Conservation (phyloP, 1,140 invertebrate species). For the Musca domestica region DNA sequence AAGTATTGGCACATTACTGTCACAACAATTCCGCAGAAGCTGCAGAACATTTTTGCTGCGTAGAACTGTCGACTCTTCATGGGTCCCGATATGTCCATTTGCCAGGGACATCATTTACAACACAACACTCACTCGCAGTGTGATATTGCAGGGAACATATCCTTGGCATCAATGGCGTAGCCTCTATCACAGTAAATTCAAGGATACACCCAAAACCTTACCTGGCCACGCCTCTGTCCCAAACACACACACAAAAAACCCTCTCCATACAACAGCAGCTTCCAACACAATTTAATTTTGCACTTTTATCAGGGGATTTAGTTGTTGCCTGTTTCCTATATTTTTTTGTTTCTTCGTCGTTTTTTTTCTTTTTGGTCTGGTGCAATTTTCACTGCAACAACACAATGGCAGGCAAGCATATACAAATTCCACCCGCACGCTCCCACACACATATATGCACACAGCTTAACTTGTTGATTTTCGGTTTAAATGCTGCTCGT, state of each 20-base stretch:
- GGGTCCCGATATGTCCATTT: neutral
- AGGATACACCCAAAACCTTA: too few species aligned
- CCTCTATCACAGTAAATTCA: too few species aligned
- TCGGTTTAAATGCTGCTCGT: conserved; percentile 12
- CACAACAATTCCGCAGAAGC: neutral
- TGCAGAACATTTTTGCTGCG: too few species aligned
- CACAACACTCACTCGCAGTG: neutral
- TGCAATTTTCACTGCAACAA: neutral
- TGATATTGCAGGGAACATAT: too few species aligned
- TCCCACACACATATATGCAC: too few species aligned
- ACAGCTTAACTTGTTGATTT: conserved; percentile 14
- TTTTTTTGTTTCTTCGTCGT: neutral
- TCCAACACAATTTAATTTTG: conserved; percentile 22
- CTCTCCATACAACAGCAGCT: too few species aligned
- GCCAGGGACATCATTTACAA: conserved; percentile 6
- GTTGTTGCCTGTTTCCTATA: neutral
- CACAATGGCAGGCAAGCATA: too few species aligned
- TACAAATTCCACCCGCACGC: too few species aligned
- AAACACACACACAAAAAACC: too few species aligned
- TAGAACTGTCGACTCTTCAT: neutral
- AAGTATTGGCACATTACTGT: conserved; percentile 12
- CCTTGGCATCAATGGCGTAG: too few species aligned
- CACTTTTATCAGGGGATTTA: conserved; percentile 10
- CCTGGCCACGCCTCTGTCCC: too few species aligned
- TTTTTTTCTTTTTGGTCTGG: neutral